phyloP scores from a whole-genome alignment of 2,113 vertebrate genomes.

The Zapornia atra region DNA sequence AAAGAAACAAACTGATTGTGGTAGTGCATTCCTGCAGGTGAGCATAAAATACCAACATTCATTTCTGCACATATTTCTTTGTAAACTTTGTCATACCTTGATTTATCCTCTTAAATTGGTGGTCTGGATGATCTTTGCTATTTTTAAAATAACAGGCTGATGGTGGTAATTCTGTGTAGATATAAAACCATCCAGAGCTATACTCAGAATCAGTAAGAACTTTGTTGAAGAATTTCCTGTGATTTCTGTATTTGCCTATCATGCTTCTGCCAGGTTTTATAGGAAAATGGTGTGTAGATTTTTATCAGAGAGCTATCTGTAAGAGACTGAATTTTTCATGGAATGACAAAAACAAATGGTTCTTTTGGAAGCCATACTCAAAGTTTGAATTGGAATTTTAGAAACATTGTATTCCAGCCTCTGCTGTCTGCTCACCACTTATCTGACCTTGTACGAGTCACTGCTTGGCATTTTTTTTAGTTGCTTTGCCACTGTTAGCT shows the following conservation, averaged over 20 bases:
- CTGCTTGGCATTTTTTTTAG: not conserved
- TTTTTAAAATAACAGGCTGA: not conserved
- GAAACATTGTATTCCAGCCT: not conserved
- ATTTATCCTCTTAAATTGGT: not conserved
- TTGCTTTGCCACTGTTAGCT: not conserved
- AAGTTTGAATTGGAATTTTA: not conserved
- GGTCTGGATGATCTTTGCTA: not conserved
- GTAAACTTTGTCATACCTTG: not conserved
- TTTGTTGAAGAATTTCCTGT: not conserved
- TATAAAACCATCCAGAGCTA: not conserved
- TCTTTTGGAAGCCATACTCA: not conserved
- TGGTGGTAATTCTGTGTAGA: not conserved
- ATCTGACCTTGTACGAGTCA: not conserved
- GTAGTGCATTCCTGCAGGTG: slow-evolving; percentile 93
- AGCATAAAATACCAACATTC: not conserved
- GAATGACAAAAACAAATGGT: accelerated
- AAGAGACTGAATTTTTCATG: not conserved
- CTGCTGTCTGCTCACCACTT: not conserved
- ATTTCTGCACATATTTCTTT: not conserved
- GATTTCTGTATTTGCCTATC: not conserved
- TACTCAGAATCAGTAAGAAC: not conserved
- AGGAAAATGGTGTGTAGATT: not conserved
- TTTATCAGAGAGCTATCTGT: not conserved
- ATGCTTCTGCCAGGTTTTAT: not conserved
- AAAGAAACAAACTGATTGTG: slow-evolving; percentile 94